A percentile compares a stretch with the other conserved stretches of the same genome.
Conservation (phyloP, 37 sponge, comb jelly and placozoan species). For the Axinella damicornis region DNA sequence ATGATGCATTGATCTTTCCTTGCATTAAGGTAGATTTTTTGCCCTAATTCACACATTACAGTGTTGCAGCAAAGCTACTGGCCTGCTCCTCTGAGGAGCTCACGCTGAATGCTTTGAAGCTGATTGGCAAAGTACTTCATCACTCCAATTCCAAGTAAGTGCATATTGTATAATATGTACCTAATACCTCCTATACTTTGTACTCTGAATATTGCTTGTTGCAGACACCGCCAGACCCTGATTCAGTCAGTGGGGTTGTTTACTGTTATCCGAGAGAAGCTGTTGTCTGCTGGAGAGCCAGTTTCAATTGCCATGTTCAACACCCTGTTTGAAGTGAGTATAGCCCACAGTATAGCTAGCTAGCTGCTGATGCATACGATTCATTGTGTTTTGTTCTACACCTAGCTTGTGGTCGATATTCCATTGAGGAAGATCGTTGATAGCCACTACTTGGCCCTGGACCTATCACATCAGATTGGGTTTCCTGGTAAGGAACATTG, state of each 20-base stretch:
- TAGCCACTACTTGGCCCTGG: slow-evolving; percentile 54
- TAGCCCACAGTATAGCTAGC: background rate
- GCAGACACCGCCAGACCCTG: slow-evolving; percentile 36
- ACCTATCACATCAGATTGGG: slow-evolving; percentile 47
- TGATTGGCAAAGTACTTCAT: slow-evolving; percentile 58
- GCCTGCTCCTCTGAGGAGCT: slow-evolving; percentile 60
- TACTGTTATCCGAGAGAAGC: slow-evolving; percentile 54
- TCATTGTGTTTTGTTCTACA: background rate
- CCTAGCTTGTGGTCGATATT: slow-evolving; percentile 60
- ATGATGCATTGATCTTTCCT: no score
- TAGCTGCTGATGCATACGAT: background rate
- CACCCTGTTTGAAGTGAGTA: slow-evolving; percentile 73
- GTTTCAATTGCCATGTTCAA: slow-evolving; percentile 80
- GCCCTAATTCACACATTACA: background rate
- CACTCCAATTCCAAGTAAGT: slow-evolving; percentile 40
- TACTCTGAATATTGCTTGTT: background rate
- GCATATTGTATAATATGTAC: background rate
- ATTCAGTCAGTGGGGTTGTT: slow-evolving; percentile 26
- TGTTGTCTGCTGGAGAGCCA: slow-evolving; percentile 58
- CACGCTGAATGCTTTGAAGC: slow-evolving; percentile 55
- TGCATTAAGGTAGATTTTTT: no score
- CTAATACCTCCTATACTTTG: background rate
- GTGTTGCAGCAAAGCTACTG: slow-evolving; percentile 51
- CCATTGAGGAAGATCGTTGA: slow-evolving; percentile 45
- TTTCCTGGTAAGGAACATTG: slow-evolving; percentile 36